Evolutionary conservation across 2,888 invertebrate species (phyloP), one percentile per base, ranked within the genome.

Genomic region (Neuroscelio doddi): DNA sequence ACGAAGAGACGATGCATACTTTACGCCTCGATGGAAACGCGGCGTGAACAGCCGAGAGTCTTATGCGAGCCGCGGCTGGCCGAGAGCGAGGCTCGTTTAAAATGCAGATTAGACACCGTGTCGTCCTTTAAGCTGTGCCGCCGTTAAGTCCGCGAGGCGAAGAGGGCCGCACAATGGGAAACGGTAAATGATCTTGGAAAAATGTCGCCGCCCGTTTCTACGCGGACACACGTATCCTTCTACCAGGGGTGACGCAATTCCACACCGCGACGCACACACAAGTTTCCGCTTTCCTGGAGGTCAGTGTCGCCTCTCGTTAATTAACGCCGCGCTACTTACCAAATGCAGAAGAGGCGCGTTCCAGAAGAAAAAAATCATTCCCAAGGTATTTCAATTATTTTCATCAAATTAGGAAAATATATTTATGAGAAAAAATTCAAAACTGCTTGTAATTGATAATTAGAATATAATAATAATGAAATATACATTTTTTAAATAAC

Each of bases 31-130:
- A 64, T 58, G 58, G 52, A 64, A 67, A 57, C 51, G 56, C 17
- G 61, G 59, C 52, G 53, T 44, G 57, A 56, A 62, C 51, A 44
- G 12, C 27, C 26, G 53, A 24, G 39, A 52, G 44, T 53, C 51
- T 44, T 61, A 50, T 39, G 56, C 30, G 32, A 30, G 45, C 17
- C n/a, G 24, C 36, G 41, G 21, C 38, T 12, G 39, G 21, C 24
- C 29, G 32, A 21, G 57, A 51, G 67, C 50, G 68, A 55, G 62
- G 52, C 70, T 79, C 77, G 77, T 78, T 79, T 78, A 78, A 79
- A 78, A 79, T 79, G 79, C 79, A 79, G 77, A 79, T 79, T 76
- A 77, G 74, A 62, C 68, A 63, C 57, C 68, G 71, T 49, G 49
- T 69, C 68, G 71, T 68, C 70, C 70, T 72, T 71, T 62, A 69